A percentile compares a stretch with the other conserved stretches of the same genome.
Evolutionary conservation across 2,113 vertebrate genomes (phyloP).

Genomic region (Protomyctophum bolini): DNA sequence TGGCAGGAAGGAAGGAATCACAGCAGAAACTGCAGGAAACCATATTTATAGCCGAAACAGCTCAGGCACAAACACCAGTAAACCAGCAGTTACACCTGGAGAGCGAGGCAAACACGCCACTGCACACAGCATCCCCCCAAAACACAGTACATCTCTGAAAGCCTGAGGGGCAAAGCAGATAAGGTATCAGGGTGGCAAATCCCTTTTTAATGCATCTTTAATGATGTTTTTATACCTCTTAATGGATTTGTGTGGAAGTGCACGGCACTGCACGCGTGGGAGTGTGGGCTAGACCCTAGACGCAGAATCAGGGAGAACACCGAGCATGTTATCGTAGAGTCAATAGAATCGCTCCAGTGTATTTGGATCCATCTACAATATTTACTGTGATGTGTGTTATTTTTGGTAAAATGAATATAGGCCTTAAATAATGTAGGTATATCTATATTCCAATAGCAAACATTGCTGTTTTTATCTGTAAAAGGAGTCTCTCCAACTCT

Average conservation of each 20-base stretch:
- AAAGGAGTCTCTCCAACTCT: too few relatives aligned
- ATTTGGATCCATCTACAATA: slow-evolving; percentile 21
- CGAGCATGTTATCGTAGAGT: background rate
- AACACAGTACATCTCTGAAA: slow-evolving; percentile 9
- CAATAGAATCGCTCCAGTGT: slow-evolving; percentile 15
- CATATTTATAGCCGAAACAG: background rate
- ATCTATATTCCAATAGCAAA: too few relatives aligned
- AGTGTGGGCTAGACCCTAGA: slow-evolving; percentile 15
- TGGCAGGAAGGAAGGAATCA: slow-evolving; percentile 5
- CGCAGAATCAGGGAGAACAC: background rate
- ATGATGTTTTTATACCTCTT: slow-evolving; percentile 44
- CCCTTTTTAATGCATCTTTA: slow-evolving; percentile 53
- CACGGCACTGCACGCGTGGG: slow-evolving; percentile 27
- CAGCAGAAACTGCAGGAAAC: background rate
- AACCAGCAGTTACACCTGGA: slow-evolving; percentile 15
- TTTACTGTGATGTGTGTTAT: too few relatives aligned
- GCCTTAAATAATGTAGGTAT: too few relatives aligned
- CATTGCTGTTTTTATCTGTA: too few relatives aligned
- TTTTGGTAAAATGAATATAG: too few relatives aligned
- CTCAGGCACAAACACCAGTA: background rate
- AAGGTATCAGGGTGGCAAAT: slow-evolving; percentile 28
- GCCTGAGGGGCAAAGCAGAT: slow-evolving; percentile 30
- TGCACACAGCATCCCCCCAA: background rate
- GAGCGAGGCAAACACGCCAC: slow-evolving; percentile 2
- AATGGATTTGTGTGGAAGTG: slow-evolving; percentile 21